phyloP scores from a whole-genome alignment of 2,797 vertebrate genomes.

The Hafferia zeledoni region DNA sequence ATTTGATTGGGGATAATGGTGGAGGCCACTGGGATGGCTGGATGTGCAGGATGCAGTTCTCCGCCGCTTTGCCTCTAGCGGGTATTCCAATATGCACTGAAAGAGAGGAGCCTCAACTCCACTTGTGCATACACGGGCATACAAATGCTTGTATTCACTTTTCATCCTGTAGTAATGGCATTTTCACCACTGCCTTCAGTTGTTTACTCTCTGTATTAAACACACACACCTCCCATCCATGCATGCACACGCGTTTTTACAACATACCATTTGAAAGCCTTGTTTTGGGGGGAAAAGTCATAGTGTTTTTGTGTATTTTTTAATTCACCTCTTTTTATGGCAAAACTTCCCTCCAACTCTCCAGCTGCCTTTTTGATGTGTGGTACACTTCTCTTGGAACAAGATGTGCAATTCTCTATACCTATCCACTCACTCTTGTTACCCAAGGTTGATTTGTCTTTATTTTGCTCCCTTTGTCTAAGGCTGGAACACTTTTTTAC shows the following conservation, averaged over 20 bases:
- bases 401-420: background rate
- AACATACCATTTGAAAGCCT: background rate
- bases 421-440: background rate
- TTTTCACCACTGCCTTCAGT: background rate
- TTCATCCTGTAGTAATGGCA: background rate
- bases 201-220: background rate
- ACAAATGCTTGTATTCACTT: background rate
- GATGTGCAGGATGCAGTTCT: background rate
- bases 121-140: background rate
- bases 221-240: accelerated
- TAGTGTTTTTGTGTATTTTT: background rate
- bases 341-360: background rate
- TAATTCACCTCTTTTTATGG: background rate
- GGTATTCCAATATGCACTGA: background rate
- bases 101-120: background rate
- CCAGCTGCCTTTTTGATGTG: background rate
- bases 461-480: background rate
- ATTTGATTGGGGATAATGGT: background rate
- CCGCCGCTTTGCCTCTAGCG: background rate
- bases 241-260: accelerated
- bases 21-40: accelerated
- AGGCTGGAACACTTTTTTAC: background rate
- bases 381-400: background rate
- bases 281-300: background rate
- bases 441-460: background rate